phyloP scores from a whole-genome alignment of 2,888 invertebrate species.

The Pseudanteris insignis region DNA sequence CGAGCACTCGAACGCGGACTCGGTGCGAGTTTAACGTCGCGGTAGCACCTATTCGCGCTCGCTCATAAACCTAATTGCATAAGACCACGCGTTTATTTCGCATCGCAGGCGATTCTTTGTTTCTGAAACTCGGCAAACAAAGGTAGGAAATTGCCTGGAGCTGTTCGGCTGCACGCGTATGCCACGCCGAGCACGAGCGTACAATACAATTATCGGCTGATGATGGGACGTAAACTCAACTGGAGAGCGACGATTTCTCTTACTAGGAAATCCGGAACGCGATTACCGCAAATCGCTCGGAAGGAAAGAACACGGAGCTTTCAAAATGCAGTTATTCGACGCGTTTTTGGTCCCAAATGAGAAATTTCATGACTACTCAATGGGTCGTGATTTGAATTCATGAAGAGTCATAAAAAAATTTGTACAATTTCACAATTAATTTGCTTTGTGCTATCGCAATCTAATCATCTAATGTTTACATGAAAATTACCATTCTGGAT shows the following conservation, averaged over 20 bases:
- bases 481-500: no score
- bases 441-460: no score
- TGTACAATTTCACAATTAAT: no score
- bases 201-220: conserved; percentile 49
- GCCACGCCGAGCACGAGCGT: conserved; percentile 41
- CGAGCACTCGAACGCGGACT: conserved; percentile 56
- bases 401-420: no score
- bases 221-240: conserved; percentile 48
- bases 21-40: conserved; percentile 56
- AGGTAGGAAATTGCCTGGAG: conserved; percentile 53
- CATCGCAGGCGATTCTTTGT: conserved; percentile 45
- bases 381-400: no score
- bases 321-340: no score
- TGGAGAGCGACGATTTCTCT: conserved; percentile 42
- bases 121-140: conserved; percentile 52
- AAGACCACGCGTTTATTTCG: conserved; percentile 58
- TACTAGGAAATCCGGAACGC: conserved; percentile 41
- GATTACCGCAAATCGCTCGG: conserved; percentile 34
- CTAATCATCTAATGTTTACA: no score
- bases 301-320: conserved; percentile 26
- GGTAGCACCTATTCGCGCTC: conserved; percentile 51
- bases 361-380: no score
- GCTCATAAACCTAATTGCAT: conserved; percentile 63
- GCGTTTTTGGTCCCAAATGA: no score
- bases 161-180: conserved; percentile 37